phyloP scores from a whole-genome alignment of 2,113 vertebrate species.

The Isichthys henryi region DNA sequence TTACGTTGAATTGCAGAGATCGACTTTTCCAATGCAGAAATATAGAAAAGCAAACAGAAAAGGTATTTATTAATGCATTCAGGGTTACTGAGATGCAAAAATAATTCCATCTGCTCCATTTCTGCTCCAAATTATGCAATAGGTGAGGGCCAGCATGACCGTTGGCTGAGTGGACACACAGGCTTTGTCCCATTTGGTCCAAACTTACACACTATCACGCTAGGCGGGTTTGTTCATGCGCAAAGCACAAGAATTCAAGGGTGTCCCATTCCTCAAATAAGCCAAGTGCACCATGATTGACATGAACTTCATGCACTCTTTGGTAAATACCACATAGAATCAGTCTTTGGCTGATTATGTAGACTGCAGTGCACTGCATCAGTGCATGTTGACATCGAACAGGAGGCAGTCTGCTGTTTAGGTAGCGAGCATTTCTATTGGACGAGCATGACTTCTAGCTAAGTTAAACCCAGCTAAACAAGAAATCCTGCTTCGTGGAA shows the following conservation, averaged over 20 bases:
- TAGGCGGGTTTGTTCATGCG: not conserved
- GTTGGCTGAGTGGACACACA: not conserved
- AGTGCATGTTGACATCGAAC: not conserved
- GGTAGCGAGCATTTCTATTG: too few relatives aligned
- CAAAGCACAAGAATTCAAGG: not conserved
- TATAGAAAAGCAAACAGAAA: not conserved
- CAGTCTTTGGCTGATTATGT: not conserved
- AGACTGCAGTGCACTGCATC: not conserved
- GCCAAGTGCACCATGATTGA: not conserved
- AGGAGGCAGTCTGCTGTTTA: not conserved
- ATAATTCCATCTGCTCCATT: not conserved
- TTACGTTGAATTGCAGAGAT: not conserved
- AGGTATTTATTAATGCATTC: not conserved
- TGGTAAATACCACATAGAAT: not conserved
- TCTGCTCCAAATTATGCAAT: not conserved
- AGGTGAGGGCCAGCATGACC: not conserved
- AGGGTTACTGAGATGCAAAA: not conserved
- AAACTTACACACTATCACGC: not conserved
- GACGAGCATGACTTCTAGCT: too few relatives aligned
- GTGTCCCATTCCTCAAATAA: not conserved
- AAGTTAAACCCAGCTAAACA: too few relatives aligned
- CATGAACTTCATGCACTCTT: not conserved
- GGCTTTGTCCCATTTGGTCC: not conserved
- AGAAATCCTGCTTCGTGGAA: too few relatives aligned
- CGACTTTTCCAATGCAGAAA: not conserved